Evolutionary conservation across 2,113 vertebrate species (phyloP).

Genomic region (Halichoeres trimaculatus): DNA sequence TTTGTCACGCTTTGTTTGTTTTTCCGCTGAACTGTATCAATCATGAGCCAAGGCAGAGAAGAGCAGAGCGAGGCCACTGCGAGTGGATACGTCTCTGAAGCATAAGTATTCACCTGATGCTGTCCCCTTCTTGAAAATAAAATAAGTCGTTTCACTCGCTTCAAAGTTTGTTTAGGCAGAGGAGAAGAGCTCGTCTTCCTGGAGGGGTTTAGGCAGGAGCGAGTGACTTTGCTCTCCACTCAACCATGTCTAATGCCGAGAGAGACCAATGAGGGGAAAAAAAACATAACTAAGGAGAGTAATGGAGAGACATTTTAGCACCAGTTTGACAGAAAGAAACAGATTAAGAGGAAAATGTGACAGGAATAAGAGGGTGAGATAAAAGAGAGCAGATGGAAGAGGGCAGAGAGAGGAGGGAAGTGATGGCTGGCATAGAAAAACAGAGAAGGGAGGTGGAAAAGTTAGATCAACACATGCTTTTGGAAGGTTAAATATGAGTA

Average conservation of each 20-base stretch:
- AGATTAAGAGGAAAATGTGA: slow-evolving; percentile 56
- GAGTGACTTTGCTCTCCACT: slow-evolving; percentile 72
- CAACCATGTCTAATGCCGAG: slow-evolving; percentile 64
- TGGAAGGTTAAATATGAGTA: slow-evolving; percentile 68
- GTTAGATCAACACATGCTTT: slow-evolving; percentile 59
- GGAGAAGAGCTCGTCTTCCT: slow-evolving; percentile 55
- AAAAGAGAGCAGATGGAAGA: slow-evolving; percentile 71
- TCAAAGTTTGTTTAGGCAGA: slow-evolving; percentile 74
- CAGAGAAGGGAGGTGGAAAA: slow-evolving; percentile 47
- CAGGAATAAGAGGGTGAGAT: slow-evolving; percentile 56
- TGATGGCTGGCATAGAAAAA: slow-evolving; percentile 39
- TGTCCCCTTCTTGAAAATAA: slow-evolving; percentile 55
- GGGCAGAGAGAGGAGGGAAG: slow-evolving; percentile 53
- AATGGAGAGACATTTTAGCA: slow-evolving; percentile 50
- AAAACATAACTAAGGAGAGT: slow-evolving; percentile 48
- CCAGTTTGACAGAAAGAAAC: slow-evolving; percentile 41
- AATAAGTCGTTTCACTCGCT: slow-evolving; percentile 73
- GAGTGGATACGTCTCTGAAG: slow-evolving; percentile 58
- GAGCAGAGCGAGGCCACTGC: slow-evolving; percentile 31
- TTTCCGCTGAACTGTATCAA: slow-evolving; percentile 77
- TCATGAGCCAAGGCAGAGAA: slow-evolving; percentile 58
- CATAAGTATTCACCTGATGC: slow-evolving; percentile 64
- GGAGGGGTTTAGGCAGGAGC: slow-evolving; percentile 60
- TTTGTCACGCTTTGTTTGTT: slow-evolving; percentile 84
- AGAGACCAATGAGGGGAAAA: slow-evolving; percentile 30